Conservation (phyloP, 2,888 invertebrate genomes). For the Eristalinus sepulchralis region DNA sequence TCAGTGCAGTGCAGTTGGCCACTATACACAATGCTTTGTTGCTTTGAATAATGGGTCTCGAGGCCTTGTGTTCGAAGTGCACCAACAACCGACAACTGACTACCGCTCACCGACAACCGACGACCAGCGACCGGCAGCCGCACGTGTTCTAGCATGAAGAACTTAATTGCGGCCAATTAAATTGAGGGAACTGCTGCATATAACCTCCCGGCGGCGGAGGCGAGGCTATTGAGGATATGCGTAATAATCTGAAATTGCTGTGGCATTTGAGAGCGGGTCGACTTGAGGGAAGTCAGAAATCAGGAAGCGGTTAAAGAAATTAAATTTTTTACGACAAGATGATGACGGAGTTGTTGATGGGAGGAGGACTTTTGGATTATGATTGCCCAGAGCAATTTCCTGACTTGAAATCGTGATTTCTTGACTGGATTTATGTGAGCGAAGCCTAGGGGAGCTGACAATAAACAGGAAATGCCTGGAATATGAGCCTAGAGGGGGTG, state of each 20-base stretch:
- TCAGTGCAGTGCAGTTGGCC: slow-evolving; percentile 40
- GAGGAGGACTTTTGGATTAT: neutral
- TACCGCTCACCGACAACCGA: neutral
- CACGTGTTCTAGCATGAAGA: slow-evolving; percentile 33
- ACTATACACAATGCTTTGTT: slow-evolving; percentile 23
- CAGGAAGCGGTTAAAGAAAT: neutral
- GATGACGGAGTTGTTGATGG: neutral
- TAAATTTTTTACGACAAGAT: neutral
- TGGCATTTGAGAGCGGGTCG: neutral
- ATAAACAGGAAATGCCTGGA: neutral
- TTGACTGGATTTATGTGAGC: neutral
- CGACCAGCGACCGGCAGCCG: neutral
- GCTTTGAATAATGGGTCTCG: slow-evolving; percentile 7
- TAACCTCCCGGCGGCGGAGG: neutral
- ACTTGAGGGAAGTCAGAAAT: neutral
- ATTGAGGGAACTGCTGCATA: neutral
- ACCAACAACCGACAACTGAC: neutral
- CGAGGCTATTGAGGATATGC: slow-evolving; percentile 10
- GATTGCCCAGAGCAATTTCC: neutral
- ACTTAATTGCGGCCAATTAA: slow-evolving; percentile 53
- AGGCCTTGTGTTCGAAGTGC: slow-evolving; percentile 15
- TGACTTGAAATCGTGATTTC: neutral
- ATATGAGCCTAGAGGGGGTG: too few relatives aligned
- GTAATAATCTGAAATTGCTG: slow-evolving; percentile 14
- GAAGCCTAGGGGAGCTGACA: neutral